Base-by-base conservation (phyloP, 2,797 vertebrate species). In the Momotus momota region DNA sequence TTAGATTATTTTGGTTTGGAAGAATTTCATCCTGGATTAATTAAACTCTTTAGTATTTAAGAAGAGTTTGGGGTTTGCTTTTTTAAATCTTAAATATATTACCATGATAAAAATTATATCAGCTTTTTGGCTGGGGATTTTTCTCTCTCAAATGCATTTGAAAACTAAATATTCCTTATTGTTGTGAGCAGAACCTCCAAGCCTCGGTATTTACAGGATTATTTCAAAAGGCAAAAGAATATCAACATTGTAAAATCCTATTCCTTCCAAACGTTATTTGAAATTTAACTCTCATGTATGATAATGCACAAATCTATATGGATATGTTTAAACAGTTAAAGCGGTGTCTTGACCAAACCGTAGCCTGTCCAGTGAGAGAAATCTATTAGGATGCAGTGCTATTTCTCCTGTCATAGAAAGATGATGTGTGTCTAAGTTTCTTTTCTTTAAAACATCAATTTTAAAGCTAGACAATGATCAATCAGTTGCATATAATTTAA, bases 141-240 rank as follows among this genome's bases (percentile, higher is more conserved):
- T 81, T 75, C 0, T 81, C 18, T 94, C 29, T 69, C 38, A 27
- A 61, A 74, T 54, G 41, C 27, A 9, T 86, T 46, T 78, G 21
- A 71, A 93, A 89, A 78, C 51, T 65, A 57, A 83, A 49, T 82
- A 73, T 70, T 89, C 67, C 52, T 61, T 73, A 35, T 70, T 86
- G 17, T 79, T 75, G n/a, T 43, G 14, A 86, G 73, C 7, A 70
- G 79, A 94, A 75, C 31, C 31, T 84, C 58, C 26, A 69, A 81
- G 60, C 25, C 29, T 64, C 9, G 0, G 7, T 77, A 52, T 88
- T 81, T 75, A 88, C 80, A 64, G 14, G 40, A 75, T 95, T 61
- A 17, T 86, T 89, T 95, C 15, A 90, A 94, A 77, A 67, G 45
- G 23, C 51, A 93, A 71, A 88, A 88, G 41, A 67, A 71, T 58